Evolutionary conservation across 2,888 invertebrate species (phyloP).

Genomic region (Rhyacophila evoluta): DNA sequence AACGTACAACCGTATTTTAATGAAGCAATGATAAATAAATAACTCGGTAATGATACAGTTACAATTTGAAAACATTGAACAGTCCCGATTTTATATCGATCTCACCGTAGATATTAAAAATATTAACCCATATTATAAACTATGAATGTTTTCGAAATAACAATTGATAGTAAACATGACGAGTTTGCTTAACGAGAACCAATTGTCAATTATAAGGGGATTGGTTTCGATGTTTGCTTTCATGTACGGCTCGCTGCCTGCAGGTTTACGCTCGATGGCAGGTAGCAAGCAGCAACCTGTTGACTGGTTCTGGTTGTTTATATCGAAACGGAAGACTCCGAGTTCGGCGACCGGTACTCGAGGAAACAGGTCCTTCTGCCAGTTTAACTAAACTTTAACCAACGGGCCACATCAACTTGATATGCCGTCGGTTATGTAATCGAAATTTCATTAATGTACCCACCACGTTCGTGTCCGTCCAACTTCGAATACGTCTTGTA

Average conservation of each 20-base stretch:
- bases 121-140: no score
- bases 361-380: not conserved
- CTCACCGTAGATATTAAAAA: no score
- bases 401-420: not conserved
- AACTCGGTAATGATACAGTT: no score
- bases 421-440: not conserved
- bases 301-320: not conserved
- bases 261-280: not conserved
- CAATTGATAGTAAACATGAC: no score
- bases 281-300: not conserved
- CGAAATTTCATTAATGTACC: not conserved
- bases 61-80: no score
- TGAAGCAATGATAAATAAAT: no score
- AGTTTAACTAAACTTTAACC: not conserved
- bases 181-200: no score
- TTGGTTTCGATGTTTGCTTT: not conserved
- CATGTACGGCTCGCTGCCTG: not conserved
- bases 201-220: no score
- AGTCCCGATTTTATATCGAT: no score
- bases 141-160: no score
- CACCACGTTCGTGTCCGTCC: not conserved
- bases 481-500: no score
- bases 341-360: not conserved
- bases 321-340: not conserved
- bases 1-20: no score